These are phyloP conservation scores for Atopsyche davidsoni DNA, from an alignment of 1,140 invertebrate genomes.

Conservation along the genomic window DNA sequence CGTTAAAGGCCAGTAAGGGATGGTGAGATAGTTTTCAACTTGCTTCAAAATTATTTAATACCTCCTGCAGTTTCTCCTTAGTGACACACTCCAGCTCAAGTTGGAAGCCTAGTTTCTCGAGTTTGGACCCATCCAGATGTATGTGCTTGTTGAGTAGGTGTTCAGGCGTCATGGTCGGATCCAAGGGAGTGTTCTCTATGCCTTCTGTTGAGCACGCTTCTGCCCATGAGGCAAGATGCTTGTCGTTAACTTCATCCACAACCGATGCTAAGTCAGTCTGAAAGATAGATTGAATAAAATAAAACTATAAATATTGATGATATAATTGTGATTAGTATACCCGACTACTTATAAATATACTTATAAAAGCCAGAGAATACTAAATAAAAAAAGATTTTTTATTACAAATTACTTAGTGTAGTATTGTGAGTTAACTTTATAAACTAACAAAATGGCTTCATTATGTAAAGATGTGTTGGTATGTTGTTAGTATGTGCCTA, in stretches of 20 bases:
- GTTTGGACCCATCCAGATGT: constrained; percentile 64
- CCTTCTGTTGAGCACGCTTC: constrained; percentile 69
- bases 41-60: constrained; percentile 35
- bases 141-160: constrained; percentile 74
- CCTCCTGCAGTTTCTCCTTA: constrained; percentile 55
- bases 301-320: background rate
- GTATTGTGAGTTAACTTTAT: no score
- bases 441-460: no score
- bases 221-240: constrained; percentile 86
- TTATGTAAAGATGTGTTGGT: no score
- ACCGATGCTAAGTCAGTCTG: constrained; percentile 66
- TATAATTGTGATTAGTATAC: background rate
- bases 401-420: no score
- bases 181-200: constrained; percentile 78
- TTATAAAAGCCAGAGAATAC: no score
- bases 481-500: no score
- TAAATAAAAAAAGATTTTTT: no score
- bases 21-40: no score
- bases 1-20: no score
- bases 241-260: constrained; percentile 86
- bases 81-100: constrained; percentile 55
- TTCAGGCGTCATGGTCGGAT: constrained; percentile 79
- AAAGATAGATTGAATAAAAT: no score
- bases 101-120: constrained; percentile 53
- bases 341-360: background rate